Conservation (phyloP, 2,113 vertebrate species). For the Lagenorhynchus albirostris region DNA sequence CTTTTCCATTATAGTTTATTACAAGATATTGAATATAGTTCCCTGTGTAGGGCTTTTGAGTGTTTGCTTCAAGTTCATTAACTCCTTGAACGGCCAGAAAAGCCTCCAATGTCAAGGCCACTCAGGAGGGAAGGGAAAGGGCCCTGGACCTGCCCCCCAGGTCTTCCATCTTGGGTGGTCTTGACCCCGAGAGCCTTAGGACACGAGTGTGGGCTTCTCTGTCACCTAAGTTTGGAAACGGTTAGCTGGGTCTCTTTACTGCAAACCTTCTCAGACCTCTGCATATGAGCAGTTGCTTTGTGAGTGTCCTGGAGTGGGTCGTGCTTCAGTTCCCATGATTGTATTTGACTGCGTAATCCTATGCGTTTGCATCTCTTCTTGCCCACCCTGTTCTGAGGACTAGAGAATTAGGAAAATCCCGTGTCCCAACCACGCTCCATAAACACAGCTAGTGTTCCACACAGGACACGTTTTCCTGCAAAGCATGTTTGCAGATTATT, state of each 20-base stretch:
- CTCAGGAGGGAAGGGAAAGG: not conserved
- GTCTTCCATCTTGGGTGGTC: not conserved
- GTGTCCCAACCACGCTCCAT: fast-evolving
- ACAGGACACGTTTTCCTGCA: not conserved
- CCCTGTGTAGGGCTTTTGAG: not conserved
- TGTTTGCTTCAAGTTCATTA: not conserved
- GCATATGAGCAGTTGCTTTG: not conserved
- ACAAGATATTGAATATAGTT: not conserved
- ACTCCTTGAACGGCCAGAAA: not conserved
- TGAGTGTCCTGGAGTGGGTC: not conserved
- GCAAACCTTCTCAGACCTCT: not conserved
- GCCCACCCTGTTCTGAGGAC: not conserved
- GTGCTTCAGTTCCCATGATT: fast-evolving
- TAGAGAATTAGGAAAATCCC: not conserved
- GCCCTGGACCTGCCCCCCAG: not conserved
- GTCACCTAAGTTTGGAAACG: not conserved
- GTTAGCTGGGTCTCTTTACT: not conserved
- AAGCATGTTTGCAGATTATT: not conserved
- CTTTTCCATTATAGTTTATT: not conserved
- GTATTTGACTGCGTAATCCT: not conserved
- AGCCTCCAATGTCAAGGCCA: not conserved
- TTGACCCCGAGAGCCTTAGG: not conserved
- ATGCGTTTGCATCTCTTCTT: not conserved
- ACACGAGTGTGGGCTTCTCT: fast-evolving
- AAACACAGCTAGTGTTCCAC: not conserved